phyloP scores from a whole-genome alignment of 2,797 vertebrate genomes.

The Alcedo atthis region DNA sequence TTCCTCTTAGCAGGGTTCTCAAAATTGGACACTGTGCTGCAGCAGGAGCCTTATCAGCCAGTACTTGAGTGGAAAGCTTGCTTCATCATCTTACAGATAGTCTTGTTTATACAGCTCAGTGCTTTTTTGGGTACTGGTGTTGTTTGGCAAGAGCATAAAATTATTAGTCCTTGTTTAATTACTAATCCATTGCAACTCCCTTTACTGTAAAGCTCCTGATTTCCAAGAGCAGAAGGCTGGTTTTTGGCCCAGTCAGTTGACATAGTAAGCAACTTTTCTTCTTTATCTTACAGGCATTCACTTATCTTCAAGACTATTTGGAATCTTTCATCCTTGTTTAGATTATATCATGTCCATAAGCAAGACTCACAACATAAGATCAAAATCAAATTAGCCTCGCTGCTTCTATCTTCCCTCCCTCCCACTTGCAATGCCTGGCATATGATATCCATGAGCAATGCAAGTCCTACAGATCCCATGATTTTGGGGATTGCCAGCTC shows the following conservation, averaged over 20 bases:
- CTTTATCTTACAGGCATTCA: not conserved
- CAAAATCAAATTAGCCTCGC: not conserved
- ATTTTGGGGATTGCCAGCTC: not conserved
- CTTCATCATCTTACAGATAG: not conserved
- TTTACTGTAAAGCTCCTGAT: not conserved
- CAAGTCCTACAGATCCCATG: not conserved
- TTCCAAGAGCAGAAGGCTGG: not conserved
- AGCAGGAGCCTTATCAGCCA: constrained; percentile 12
- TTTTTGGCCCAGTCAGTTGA: not conserved
- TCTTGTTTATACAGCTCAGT: not conserved
- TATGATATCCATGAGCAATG: accelerated
- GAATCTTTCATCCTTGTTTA: not conserved
- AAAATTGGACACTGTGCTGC: not conserved
- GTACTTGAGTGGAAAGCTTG: not conserved
- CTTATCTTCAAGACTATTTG: not conserved
- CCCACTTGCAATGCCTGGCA: not conserved
- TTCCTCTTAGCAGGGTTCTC: not conserved
- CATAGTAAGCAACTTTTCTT: not conserved
- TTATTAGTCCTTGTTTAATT: constrained; percentile 4
- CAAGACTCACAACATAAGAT: not conserved
- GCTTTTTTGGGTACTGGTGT: not conserved
- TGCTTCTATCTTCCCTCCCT: not conserved
- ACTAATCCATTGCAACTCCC: not conserved
- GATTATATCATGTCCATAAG: not conserved
- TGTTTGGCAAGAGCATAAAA: not conserved